These are phyloP conservation scores for Anthonomus grandis DNA, from an alignment of 1,140 invertebrate genomes.

Conservation along the genomic window DNA sequence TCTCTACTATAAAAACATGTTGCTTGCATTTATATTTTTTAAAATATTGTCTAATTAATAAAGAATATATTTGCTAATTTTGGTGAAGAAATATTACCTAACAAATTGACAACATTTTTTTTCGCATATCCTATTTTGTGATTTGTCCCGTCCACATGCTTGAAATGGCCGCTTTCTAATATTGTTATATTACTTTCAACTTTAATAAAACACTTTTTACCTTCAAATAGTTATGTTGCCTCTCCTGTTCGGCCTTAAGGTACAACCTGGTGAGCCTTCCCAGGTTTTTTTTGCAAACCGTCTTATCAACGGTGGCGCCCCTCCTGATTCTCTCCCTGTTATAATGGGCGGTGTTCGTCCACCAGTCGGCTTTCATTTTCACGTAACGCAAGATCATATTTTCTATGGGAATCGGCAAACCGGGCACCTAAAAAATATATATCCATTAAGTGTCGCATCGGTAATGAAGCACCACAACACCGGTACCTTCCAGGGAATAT, in stretches of 20 bases:
- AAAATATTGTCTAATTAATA: too few species aligned
- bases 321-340: slow-evolving; percentile 94
- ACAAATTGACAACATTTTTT: too few species aligned
- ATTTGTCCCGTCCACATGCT: too few species aligned
- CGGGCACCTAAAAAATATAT: slow-evolving; percentile 74
- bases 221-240: slow-evolving; percentile 99
- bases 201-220: slow-evolving; percentile 39
- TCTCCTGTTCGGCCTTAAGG: slow-evolving; percentile 97
- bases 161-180: too few species aligned
- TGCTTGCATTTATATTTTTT: too few species aligned
- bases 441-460: too few species aligned
- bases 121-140: too few species aligned
- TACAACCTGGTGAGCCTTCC: slow-evolving; percentile 95
- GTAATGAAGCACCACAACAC: neutral
- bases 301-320: slow-evolving; percentile 97
- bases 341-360: slow-evolving; percentile 99
- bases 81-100: too few species aligned
- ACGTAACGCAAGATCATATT: slow-evolving; percentile 99
- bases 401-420: slow-evolving; percentile 97
- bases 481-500: slow-evolving; percentile 97
- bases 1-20: too few species aligned
- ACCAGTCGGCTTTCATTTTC: slow-evolving; percentile 99
- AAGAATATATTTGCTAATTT: too few species aligned
- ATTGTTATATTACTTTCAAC: too few species aligned
- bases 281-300: slow-evolving; percentile 99